Percentiles rank a stretch among this genome's conserved stretches.
phyloP scores from a whole-genome alignment of 2,113 vertebrate species.

The Lota lota region DNA sequence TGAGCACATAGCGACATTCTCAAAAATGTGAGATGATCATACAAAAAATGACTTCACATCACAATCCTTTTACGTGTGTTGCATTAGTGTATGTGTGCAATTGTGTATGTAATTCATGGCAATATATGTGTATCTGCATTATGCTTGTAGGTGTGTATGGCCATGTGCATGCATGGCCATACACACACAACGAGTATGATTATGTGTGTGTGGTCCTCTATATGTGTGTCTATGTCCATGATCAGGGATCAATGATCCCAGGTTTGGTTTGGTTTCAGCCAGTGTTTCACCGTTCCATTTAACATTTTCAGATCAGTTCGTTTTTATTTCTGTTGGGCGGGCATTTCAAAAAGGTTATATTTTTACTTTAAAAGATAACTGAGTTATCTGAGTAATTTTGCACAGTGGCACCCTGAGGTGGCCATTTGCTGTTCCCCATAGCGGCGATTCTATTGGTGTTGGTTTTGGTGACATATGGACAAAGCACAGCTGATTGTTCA shows the following conservation, averaged over 20 bases:
- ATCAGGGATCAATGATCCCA: not conserved
- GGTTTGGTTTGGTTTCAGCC: not conserved
- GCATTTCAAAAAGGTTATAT: not conserved
- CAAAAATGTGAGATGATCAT: not conserved
- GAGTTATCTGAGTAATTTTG: not conserved
- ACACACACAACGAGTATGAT: not conserved
- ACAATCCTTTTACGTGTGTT: not conserved
- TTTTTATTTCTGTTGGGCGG: not conserved
- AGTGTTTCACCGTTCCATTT: not conserved
- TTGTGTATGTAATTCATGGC: not conserved
- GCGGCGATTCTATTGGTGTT: not conserved
- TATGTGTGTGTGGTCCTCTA: not conserved
- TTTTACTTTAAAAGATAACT: not conserved
- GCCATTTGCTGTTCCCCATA: no score
- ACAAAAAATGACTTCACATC: not conserved
- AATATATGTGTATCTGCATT: not conserved
- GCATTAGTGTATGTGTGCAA: not conserved
- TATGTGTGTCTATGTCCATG: not conserved
- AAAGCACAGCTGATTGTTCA: constrained; percentile 1
- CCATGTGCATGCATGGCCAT: not conserved
- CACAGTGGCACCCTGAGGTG: not conserved
- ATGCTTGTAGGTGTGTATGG: not conserved
- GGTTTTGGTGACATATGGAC: not conserved
- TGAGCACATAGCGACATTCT: not conserved
- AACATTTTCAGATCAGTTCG: not conserved